Conservation (phyloP, 2,797 vertebrate species). For the Pseudochirops corinnae region DNA sequence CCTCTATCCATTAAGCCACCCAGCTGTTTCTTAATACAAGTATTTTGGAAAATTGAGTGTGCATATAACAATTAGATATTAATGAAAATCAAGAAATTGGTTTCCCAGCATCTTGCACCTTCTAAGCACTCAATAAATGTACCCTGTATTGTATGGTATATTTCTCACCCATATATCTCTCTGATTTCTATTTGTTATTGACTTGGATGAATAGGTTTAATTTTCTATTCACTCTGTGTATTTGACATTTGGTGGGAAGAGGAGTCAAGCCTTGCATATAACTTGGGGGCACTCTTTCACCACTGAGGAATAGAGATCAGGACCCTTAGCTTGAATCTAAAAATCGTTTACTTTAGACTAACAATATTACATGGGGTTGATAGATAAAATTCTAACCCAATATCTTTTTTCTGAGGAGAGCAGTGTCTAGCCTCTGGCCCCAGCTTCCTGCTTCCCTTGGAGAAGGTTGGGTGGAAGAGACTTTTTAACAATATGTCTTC, state of each 20-base stretch:
- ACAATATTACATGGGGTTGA: background rate
- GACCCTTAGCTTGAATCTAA: background rate
- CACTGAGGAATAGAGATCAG: background rate
- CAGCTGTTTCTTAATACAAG: background rate
- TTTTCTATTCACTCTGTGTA: background rate
- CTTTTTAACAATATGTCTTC: background rate
- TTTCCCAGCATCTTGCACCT: background rate
- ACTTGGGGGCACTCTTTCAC: background rate
- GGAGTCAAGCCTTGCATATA: background rate
- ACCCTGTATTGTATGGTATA: background rate
- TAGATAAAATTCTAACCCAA: background rate
- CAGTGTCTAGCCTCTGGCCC: background rate
- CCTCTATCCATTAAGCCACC: background rate
- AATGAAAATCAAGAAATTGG: background rate
- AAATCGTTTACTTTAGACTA: background rate
- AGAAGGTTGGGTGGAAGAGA: background rate
- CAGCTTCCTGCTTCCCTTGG: background rate
- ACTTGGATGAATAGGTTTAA: background rate
- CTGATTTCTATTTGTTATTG: background rate
- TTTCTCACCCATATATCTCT: background rate
- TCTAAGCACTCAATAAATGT: background rate
- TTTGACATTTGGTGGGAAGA: background rate
- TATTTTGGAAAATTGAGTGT: background rate
- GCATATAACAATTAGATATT: background rate
- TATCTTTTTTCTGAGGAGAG: background rate